Evolutionary conservation across 2,888 invertebrate species (phyloP).

Genomic region (Meta bourneti): DNA sequence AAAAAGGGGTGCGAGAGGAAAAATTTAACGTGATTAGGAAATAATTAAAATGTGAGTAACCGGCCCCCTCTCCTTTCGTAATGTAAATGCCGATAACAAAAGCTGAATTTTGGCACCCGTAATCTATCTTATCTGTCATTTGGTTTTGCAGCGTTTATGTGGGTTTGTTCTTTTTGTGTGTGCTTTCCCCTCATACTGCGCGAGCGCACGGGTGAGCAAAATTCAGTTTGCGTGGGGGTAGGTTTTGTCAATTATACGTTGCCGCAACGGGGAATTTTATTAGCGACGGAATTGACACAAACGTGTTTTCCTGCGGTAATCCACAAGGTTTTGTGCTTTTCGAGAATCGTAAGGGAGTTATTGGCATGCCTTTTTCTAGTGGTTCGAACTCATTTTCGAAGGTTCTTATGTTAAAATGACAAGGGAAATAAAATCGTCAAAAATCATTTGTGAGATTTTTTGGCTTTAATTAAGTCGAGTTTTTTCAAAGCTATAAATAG

Average conservation of each 20-base stretch:
- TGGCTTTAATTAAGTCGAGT: too few relatives aligned
- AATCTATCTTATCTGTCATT: slow-evolving; percentile 74
- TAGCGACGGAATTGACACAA: background rate
- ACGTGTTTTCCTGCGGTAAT: background rate
- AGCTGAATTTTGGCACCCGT: slow-evolving; percentile 63
- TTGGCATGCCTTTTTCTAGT: background rate
- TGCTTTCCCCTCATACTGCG: background rate
- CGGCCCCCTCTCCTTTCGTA: slow-evolving; percentile 44
- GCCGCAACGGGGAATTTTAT: background rate
- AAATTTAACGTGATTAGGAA: slow-evolving; percentile 75
- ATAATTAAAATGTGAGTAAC: slow-evolving; percentile 76
- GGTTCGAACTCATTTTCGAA: background rate
- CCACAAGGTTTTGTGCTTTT: background rate
- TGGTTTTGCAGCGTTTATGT: slow-evolving; percentile 30
- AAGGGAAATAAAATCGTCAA: too few relatives aligned
- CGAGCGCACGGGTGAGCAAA: slow-evolving; percentile 10
- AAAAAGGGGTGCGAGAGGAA: slow-evolving; percentile 37
- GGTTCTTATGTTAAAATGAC: too few relatives aligned
- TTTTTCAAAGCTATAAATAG: too few relatives aligned
- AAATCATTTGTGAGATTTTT: too few relatives aligned
- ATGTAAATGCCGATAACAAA: slow-evolving; percentile 76
- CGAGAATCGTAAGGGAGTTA: background rate
- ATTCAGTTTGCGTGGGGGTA: background rate
- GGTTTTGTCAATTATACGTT: slow-evolving; percentile 21
- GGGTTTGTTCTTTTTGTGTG: background rate